Conservation (phyloP, 1,140 invertebrate species). For the Plectus sambesii region DNA sequence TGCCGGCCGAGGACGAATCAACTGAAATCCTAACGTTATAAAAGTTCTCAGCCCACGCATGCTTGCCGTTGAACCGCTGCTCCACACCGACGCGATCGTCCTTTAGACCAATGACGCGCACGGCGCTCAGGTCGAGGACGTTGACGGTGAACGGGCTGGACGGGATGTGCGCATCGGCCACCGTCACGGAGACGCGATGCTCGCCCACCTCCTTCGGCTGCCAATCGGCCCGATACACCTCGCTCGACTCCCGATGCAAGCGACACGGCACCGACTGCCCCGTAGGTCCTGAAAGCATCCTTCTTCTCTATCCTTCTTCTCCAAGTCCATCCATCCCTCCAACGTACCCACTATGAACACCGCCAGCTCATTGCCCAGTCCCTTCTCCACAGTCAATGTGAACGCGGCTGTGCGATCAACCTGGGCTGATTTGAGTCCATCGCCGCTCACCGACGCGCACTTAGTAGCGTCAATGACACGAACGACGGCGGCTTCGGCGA, state of each 20-base stretch:
- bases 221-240: slow-evolving; percentile 21
- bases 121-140: slow-evolving; percentile 60
- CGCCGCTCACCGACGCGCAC: too few relatives aligned
- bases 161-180: slow-evolving; percentile 68
- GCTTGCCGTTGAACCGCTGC: slow-evolving; percentile 39
- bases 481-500: too few relatives aligned
- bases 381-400: too few relatives aligned
- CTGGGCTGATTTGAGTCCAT: too few relatives aligned
- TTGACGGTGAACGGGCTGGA: slow-evolving; percentile 78
- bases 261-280: slow-evolving; percentile 23
- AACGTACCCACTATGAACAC: slow-evolving; percentile 24
- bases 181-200: slow-evolving; percentile 65
- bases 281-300: slow-evolving; percentile 26
- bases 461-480: too few relatives aligned
- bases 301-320: slow-evolving; percentile 31
- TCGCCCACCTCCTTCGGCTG: slow-evolving; percentile 53
- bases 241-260: slow-evolving; percentile 22
- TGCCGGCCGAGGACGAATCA: slow-evolving; percentile 39
- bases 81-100: slow-evolving; percentile 40
- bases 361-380: too few relatives aligned
- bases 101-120: slow-evolving; percentile 37
- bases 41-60: slow-evolving; percentile 23
- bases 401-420: too few relatives aligned
- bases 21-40: slow-evolving; percentile 36
- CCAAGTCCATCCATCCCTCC: slow-evolving; percentile 26